Evolutionary conservation across 2,888 invertebrate genomes (phyloP).

Genomic region (Torymus texanus): DNA sequence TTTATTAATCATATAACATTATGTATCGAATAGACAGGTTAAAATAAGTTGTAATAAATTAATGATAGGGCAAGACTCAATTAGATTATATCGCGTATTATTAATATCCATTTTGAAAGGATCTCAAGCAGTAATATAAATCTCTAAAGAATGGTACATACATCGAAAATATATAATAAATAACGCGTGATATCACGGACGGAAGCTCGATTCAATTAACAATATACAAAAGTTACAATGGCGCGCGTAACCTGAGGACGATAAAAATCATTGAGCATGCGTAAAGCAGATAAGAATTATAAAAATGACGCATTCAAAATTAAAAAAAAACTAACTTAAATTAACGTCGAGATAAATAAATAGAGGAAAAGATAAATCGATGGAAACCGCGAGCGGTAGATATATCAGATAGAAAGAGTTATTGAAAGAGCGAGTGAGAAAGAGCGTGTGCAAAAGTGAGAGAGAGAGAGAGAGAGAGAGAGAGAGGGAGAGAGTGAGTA

Average conservation of each 20-base stretch:
- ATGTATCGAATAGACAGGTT: background rate
- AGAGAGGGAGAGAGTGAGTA: constrained; percentile 41
- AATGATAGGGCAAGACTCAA: background rate
- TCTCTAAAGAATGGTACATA: background rate
- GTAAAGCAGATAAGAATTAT: background rate
- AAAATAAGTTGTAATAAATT: constrained; percentile 11
- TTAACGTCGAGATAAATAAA: constrained; percentile 43
- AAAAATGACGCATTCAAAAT: background rate
- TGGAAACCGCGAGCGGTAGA: constrained; percentile 35
- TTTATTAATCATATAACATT: constrained; percentile 10
- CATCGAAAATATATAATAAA: background rate
- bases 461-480: constrained; percentile 37
- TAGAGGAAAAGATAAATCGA: constrained; percentile 44
- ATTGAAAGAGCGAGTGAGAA: constrained; percentile 41
- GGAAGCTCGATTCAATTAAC: constrained; percentile 39
- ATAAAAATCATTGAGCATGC: constrained; percentile 2
- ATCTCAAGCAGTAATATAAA: background rate
- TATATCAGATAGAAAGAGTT: constrained; percentile 38
- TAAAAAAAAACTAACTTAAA: constrained; percentile 18
- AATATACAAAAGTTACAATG: background rate
- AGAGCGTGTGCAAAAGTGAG: constrained; percentile 48
- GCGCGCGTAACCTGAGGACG: background rate
- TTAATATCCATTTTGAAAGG: too few species aligned
- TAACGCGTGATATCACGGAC: background rate
- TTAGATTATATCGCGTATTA: too few species aligned